These are phyloP conservation scores for Helicoverpa zea DNA, from an alignment of 1,140 invertebrate species.

Conservation along the genomic window DNA sequence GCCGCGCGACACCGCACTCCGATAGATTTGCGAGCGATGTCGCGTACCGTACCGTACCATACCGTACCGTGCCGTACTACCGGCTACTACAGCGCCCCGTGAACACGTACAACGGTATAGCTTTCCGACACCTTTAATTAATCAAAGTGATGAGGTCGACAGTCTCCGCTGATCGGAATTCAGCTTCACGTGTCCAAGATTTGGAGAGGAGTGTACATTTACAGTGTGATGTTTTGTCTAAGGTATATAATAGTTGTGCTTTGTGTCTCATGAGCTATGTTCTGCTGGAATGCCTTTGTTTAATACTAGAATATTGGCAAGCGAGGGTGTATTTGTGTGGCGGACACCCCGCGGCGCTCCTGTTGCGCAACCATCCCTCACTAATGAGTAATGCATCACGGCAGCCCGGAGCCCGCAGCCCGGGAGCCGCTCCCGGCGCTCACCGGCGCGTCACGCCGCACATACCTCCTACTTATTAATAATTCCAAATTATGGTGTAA, in stretches of 20 bases:
- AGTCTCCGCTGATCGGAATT: no score
- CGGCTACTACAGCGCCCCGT: background rate
- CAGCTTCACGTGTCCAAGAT: no score
- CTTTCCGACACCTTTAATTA: no score
- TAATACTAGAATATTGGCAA: background rate
- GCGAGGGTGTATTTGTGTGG: background rate
- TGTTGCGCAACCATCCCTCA: conserved; percentile 50
- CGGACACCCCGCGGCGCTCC: background rate
- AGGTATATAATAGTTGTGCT: background rate
- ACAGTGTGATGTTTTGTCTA: no score
- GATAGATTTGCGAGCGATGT: conserved; percentile 47
- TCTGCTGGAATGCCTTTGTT: conserved; percentile 35
- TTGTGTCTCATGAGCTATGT: conserved; percentile 10
- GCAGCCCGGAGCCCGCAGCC: background rate
- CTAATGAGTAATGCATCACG: conserved; percentile 41
- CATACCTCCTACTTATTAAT: conserved; percentile 55
- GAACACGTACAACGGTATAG: background rate
- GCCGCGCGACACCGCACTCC: conserved; percentile 1
- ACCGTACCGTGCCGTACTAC: no score
- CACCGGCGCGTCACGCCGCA: background rate
- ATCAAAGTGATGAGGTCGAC: no score
- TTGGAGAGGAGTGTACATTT: no score
- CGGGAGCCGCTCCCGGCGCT: background rate
- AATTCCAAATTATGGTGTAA: conserved; percentile 57
- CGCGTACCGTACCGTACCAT: background rate